Percentiles rank a stretch among this genome's conserved stretches.
Conservation (phyloP, 1,140 invertebrate genomes). For the Eubasilissa regina region DNA sequence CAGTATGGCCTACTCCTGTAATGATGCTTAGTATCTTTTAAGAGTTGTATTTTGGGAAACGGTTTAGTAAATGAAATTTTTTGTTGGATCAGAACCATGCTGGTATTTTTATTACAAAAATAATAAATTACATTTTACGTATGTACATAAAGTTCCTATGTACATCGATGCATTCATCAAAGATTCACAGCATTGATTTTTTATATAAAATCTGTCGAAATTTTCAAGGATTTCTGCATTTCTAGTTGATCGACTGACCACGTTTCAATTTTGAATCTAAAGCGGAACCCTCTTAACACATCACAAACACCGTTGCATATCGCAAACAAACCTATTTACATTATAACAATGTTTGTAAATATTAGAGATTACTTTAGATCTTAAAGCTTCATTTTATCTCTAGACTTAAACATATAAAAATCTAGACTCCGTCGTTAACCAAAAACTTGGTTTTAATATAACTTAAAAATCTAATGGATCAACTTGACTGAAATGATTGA, state of each 20-base stretch:
- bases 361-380: neutral
- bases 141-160: slow-evolving; percentile 38
- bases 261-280: neutral
- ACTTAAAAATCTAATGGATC: slow-evolving; percentile 31
- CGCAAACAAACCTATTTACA: neutral
- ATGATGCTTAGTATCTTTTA: neutral
- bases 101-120: slow-evolving; percentile 51
- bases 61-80: neutral
- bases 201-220: slow-evolving; percentile 37
- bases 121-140: slow-evolving; percentile 50
- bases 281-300: neutral
- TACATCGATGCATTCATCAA: slow-evolving; percentile 43
- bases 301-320: neutral
- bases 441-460: slow-evolving; percentile 4
- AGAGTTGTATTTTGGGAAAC: neutral
- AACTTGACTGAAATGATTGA: slow-evolving; percentile 32
- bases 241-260: slow-evolving; percentile 36
- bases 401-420: neutral
- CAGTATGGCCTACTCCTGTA: neutral
- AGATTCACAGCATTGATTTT: slow-evolving; percentile 37
- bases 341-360: neutral
- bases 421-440: neutral
- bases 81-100: slow-evolving; percentile 18
- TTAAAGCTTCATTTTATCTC: neutral
- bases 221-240: slow-evolving; percentile 44